phyloP scores from a whole-genome alignment of 2,888 invertebrate species.

The Auanema freiburgensis region DNA sequence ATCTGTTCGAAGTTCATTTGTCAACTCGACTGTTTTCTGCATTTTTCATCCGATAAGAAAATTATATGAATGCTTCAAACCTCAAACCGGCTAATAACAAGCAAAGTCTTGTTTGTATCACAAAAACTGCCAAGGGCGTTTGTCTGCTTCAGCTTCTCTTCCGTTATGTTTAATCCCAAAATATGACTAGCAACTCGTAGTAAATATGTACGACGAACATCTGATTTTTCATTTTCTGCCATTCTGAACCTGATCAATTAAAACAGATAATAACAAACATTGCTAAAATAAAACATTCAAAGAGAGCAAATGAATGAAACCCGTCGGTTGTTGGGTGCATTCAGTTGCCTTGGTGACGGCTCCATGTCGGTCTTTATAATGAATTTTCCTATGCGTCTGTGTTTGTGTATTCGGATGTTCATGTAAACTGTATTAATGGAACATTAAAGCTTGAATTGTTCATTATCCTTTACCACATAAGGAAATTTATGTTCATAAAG shows the following conservation, averaged over 20 bases:
- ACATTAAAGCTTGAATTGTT: no score
- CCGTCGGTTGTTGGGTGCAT: no score
- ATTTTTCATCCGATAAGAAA: not conserved
- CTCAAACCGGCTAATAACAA: slow-evolving; percentile 53
- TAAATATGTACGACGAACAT: slow-evolving; percentile 29
- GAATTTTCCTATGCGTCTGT: no score
- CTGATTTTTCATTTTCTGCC: slow-evolving; percentile 16
- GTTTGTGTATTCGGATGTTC: no score
- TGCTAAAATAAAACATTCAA: no score
- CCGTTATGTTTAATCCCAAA: slow-evolving; percentile 38
- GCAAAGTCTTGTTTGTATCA: slow-evolving; percentile 47
- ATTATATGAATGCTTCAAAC: slow-evolving; percentile 21
- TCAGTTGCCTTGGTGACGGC: no score
- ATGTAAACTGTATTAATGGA: no score
- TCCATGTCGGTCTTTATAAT: no score
- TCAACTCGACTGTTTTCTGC: slow-evolving; percentile 56
- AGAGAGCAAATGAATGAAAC: no score
- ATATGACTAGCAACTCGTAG: slow-evolving; percentile 39
- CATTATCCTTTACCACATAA: no score
- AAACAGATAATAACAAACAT: no score
- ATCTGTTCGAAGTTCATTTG: slow-evolving; percentile 43
- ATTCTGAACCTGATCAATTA: not conserved
- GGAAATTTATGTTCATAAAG: no score
- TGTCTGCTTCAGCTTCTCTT: slow-evolving; percentile 56
- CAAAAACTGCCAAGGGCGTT: slow-evolving; percentile 53